phyloP scores from a whole-genome alignment of 2,797 vertebrate genomes.

The Sebastiscus tertius region DNA sequence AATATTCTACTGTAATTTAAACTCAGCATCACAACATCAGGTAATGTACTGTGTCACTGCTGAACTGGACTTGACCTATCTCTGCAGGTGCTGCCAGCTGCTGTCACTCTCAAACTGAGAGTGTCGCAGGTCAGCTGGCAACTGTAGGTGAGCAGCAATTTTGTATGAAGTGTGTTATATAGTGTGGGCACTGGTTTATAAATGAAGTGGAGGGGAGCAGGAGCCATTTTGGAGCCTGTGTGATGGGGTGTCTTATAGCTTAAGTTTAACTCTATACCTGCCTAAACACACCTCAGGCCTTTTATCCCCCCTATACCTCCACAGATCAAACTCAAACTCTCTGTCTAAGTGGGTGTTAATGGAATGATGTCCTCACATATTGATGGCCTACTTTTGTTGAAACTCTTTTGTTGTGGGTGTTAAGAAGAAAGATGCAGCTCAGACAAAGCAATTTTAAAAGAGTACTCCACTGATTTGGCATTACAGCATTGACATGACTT shows the following conservation, averaged over 20 bases:
- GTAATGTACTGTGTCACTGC: neutral
- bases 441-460: neutral
- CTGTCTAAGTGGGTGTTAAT: neutral
- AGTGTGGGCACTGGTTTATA: neutral
- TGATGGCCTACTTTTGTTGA: neutral
- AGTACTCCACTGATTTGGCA: neutral
- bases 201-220: neutral
- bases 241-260: neutral
- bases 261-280: neutral
- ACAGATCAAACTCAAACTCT: neutral
- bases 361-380: neutral
- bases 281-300: neutral
- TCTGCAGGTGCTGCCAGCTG: neutral
- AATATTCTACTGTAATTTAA: neutral
- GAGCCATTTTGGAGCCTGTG: neutral
- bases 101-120: neutral
- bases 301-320: neutral
- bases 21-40: neutral
- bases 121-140: slow-evolving; percentile 6
- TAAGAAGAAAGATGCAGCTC: neutral
- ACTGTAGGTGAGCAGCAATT: neutral
- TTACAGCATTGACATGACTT: neutral
- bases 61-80: slow-evolving; percentile 1
- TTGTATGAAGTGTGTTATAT: neutral
- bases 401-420: neutral